Evolutionary conservation across 2,888 invertebrate species (phyloP).

Genomic region (Leistus spinibarbis): DNA sequence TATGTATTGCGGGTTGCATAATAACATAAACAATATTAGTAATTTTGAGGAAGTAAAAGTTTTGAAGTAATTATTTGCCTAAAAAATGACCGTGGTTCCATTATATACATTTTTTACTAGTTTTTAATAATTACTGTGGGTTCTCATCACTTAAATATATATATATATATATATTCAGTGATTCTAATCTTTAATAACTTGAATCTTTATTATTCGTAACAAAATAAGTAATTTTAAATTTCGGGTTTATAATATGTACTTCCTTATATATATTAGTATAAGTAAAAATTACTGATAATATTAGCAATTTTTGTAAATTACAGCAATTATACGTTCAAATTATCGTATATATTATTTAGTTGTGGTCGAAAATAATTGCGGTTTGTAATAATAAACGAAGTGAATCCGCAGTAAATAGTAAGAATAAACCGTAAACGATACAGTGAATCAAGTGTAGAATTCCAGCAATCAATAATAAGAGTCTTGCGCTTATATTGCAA

Average conservation of each 20-base stretch:
- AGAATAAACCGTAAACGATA: neutral
- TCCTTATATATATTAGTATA: no score
- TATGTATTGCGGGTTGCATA: neutral
- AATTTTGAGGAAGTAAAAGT: neutral
- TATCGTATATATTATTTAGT: neutral
- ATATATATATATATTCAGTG: no score
- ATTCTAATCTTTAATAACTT: no score
- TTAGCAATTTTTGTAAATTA: neutral
- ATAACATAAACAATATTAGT: neutral
- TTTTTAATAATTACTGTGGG: no score
- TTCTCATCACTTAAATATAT: no score
- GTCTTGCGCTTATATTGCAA: constrained; percentile 24
- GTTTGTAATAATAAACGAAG: neutral
- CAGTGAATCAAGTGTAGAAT: neutral
- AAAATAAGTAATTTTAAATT: no score
- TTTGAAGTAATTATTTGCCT: no score
- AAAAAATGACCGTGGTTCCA: no score
- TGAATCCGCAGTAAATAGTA: neutral
- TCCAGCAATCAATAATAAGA: neutral
- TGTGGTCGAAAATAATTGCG: neutral
- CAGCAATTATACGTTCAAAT: neutral
- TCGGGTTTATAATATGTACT: no score
- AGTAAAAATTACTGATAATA: neutral
- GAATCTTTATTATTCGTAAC: no score
- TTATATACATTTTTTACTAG: no score